Percentiles rank a stretch among this genome's conserved stretches.
These are phyloP conservation scores for Leptestheria dahalacensis DNA, from an alignment of 1,140 invertebrate genomes.

Conservation along the genomic window DNA sequence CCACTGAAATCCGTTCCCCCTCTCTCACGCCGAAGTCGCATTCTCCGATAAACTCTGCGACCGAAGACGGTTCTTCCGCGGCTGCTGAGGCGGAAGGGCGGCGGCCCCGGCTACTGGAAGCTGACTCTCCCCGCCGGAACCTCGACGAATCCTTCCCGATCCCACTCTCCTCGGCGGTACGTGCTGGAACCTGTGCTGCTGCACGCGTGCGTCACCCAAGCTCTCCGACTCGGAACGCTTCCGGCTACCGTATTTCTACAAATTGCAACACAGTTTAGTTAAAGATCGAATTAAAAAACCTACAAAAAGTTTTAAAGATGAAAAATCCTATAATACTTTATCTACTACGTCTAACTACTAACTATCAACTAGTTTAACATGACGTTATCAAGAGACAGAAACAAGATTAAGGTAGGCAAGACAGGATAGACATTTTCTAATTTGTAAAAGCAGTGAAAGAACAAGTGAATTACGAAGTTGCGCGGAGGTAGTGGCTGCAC, in stretches of 20 bases:
- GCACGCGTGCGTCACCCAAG: conserved; percentile 3
- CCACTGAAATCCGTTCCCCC: background rate
- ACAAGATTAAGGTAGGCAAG: no score
- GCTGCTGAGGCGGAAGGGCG: background rate
- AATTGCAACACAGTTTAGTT: background rate
- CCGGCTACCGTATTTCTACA: background rate
- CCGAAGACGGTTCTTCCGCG: background rate
- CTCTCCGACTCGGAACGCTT: conserved; percentile 14
- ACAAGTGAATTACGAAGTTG: background rate
- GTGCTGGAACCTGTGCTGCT: background rate
- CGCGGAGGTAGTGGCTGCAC: conserved; percentile 3
- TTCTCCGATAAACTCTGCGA: conserved; percentile 8
- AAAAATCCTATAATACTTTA: no score
- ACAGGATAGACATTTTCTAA: background rate
- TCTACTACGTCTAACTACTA: no score
- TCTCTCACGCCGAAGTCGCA: background rate
- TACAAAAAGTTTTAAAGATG: no score
- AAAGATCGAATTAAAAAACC: no score
- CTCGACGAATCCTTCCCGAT: conserved; percentile 3
- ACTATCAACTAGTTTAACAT: no score
- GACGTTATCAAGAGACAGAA: no score
- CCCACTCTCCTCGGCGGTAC: background rate
- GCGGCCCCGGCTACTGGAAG: background rate
- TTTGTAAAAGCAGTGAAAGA: background rate
- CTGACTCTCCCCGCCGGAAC: conserved; percentile 1